Conservation (phyloP, 2,797 vertebrate genomes). For the Alfaro cultratus region DNA sequence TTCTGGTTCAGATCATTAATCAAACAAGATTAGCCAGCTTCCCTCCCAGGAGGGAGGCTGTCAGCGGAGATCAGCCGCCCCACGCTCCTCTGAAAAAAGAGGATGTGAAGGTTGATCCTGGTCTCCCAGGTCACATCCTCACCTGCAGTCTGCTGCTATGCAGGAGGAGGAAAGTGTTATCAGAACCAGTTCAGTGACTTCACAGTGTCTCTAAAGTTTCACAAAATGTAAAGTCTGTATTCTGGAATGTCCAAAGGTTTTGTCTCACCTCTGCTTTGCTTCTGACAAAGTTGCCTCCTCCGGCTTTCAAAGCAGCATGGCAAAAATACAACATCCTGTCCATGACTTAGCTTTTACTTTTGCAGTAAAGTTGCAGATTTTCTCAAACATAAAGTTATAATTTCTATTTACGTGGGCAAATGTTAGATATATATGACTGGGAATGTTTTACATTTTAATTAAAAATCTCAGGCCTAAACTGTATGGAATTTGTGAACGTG, state of each 20-base stretch:
- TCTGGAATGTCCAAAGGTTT: background rate
- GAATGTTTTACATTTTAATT: background rate
- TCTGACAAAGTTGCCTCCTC: background rate
- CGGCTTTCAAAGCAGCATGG: background rate
- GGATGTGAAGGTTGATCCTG: slow-evolving; percentile 7
- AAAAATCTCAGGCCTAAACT: background rate
- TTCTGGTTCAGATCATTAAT: slow-evolving; percentile 62
- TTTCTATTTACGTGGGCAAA: background rate
- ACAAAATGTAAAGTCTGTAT: background rate
- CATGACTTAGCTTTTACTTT: background rate
- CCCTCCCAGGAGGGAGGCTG: slow-evolving; percentile 41
- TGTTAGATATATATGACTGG: background rate
- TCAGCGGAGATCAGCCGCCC: slow-evolving; percentile 55
- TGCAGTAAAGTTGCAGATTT: background rate
- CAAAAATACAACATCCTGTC: background rate
- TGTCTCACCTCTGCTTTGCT: background rate
- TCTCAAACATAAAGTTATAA: background rate
- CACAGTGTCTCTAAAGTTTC: slow-evolving; percentile 3
- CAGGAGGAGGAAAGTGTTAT: slow-evolving; percentile 13
- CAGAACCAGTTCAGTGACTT: background rate
- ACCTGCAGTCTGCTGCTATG: slow-evolving; percentile 33
- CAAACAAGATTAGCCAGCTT: slow-evolving; percentile 56
- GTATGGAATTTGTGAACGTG: background rate
- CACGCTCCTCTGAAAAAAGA: slow-evolving; percentile 27
- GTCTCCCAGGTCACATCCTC: slow-evolving; percentile 34